phyloP scores from a whole-genome alignment of 2,888 invertebrate genomes.

The Agrotis ipsilon region DNA sequence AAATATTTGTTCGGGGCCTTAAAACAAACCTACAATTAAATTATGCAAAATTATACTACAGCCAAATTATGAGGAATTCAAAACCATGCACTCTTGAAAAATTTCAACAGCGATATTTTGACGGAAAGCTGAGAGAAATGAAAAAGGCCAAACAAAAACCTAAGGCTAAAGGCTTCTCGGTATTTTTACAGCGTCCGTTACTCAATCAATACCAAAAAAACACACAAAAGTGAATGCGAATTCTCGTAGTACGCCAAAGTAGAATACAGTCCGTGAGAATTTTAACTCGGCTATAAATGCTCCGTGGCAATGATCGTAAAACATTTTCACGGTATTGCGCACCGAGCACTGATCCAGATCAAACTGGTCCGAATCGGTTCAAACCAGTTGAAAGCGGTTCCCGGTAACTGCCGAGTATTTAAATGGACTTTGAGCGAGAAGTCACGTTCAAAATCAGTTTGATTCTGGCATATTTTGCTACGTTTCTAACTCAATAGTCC shows the following conservation, averaged over 20 bases:
- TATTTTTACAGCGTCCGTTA: slow-evolving; percentile 15
- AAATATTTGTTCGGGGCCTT: not conserved
- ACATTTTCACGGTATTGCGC: slow-evolving; percentile 80
- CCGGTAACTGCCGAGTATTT: slow-evolving; percentile 59
- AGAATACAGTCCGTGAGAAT: slow-evolving; percentile 75
- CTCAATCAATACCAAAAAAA: slow-evolving; percentile 32
- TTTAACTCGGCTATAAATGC: slow-evolving; percentile 82
- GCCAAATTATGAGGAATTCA: not conserved
- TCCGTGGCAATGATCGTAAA: slow-evolving; percentile 83
- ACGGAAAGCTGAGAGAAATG: not conserved
- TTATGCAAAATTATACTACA: no score
- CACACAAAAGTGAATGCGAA: slow-evolving; percentile 40
- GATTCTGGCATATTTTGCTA: slow-evolving; percentile 48
- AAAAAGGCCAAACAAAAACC: slow-evolving; percentile 20
- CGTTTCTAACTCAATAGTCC: slow-evolving; percentile 19
- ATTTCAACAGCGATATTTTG: slow-evolving; percentile 8
- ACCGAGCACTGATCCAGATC: slow-evolving; percentile 74
- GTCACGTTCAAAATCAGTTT: slow-evolving; percentile 59
- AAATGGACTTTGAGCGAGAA: slow-evolving; percentile 55
- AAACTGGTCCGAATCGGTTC: slow-evolving; percentile 70
- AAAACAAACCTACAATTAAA: not conserved
- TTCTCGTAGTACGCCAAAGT: slow-evolving; percentile 58
- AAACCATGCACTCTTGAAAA: slow-evolving; percentile 1
- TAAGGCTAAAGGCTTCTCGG: not conserved
- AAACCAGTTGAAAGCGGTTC: slow-evolving; percentile 64